Base-by-base conservation (phyloP, 2,113 vertebrate species). In the Colossoma macropomum region DNA sequence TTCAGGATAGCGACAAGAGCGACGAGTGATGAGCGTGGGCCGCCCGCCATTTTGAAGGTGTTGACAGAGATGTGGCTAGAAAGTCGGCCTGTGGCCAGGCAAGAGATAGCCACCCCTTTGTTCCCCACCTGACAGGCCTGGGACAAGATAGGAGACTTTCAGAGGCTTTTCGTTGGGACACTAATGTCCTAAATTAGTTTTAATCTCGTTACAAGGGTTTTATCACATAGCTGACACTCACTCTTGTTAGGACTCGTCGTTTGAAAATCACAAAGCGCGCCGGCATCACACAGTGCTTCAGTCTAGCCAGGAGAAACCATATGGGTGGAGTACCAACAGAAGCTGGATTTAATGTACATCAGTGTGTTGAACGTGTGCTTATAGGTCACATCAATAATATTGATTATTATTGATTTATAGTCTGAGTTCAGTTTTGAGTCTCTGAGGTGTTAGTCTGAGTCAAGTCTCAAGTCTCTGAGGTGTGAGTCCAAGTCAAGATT, bases 161-260 rank as follows among this genome's bases (percentile, higher is more conserved):
- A 15, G 54, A 12, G 32, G 86, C 60, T 78, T 85, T 85, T 79
- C 60, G 78, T 84, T 80, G 54, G 50, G n/a, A 50, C 76, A 82
- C 81, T 88, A 73, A 81, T 50, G 41, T 60, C 65, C 38, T 71
- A 76, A 88, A 89, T 88, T 78, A 66, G 27, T 80, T 89, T 86
- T 77, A 79, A 87, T 88, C 81, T 73, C 75, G 54, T 81, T 80
- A 88, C 87, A 88, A 71, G 84, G 74, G 76, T 80, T 81, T 87
- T 78, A 89, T 89, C 80, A 76, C 82, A 56, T 71, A 60, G 25
- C 81, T 84, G 80, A 85, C 78, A 86, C 88, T 86, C 84, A 66
- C 21, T 83, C 38, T 32, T 21, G 38, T 68, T 71, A 81, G 72
- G 34, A 34, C 70, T 73, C 34, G 5, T 72, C 75, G 27, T 74